phyloP scores from a whole-genome alignment of 2,888 invertebrate genomes.

The Rhingia campestris region DNA sequence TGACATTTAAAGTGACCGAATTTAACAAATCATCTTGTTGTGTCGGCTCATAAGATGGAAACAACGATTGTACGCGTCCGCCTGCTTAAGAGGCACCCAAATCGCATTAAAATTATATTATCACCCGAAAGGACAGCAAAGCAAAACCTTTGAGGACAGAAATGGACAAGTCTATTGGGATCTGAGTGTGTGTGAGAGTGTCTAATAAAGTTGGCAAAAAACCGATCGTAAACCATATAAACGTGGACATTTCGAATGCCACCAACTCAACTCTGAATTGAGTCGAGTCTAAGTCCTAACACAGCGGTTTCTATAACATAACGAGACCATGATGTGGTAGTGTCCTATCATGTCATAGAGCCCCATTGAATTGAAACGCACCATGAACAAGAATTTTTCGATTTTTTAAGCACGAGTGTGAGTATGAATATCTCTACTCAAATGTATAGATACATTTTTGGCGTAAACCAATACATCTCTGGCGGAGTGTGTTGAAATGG shows the following conservation, averaged over 20 bases:
- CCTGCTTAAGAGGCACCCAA: neutral
- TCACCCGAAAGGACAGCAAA: neutral
- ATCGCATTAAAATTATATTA: conserved; percentile 4
- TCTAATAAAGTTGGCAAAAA: conserved; percentile 57
- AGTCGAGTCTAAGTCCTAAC: no score
- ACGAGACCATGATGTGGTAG: conserved; percentile 37
- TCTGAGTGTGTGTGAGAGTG: neutral
- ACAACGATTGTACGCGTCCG: conserved; percentile 16
- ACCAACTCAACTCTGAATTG: neutral
- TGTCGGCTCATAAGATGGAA: conserved; percentile 9
- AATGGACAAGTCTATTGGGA: conserved; percentile 3
- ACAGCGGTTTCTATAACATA: conserved; percentile 14
- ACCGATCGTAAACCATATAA: conserved; percentile 57
- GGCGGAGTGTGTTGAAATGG: conserved; percentile 33
- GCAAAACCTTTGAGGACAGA: conserved; percentile 12
- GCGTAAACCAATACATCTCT: conserved; percentile 28
- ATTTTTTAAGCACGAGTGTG: neutral
- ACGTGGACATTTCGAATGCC: conserved; percentile 37
- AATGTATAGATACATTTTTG: conserved; percentile 12
- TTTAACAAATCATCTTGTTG: conserved; percentile 58
- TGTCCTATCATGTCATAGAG: neutral
- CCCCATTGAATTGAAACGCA: conserved; percentile 45
- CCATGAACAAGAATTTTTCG: conserved; percentile 24
- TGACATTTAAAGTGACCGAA: conserved; percentile 62
- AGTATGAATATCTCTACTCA: neutral